Evolutionary conservation across 1,140 invertebrate species (phyloP).

Genomic region (Rhyacophila brunnea): DNA sequence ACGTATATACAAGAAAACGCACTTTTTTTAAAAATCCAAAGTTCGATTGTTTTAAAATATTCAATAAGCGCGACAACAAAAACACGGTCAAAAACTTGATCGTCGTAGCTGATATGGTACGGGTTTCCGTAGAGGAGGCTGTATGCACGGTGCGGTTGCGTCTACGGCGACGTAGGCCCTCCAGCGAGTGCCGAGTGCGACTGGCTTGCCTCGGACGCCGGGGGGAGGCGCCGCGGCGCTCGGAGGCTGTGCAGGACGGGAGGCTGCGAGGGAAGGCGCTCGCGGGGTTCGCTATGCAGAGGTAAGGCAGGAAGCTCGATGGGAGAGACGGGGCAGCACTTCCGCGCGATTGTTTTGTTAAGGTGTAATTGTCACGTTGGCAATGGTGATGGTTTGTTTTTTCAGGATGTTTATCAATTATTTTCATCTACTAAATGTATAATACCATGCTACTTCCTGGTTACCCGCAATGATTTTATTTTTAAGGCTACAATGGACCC

Average conservation of each 20-base stretch:
- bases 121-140: not conserved
- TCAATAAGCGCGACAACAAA: no score
- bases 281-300: not conserved
- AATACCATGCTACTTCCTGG: no score
- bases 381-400: not conserved
- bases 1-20: no score
- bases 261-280: not conserved
- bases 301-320: no score
- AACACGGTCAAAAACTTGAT: no score
- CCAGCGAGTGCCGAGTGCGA: slow-evolving; percentile 13
- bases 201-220: slow-evolving; percentile 7
- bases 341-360: slow-evolving; percentile 27
- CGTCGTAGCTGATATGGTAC: not conserved
- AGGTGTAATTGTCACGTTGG: slow-evolving; percentile 21
- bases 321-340: slow-evolving; percentile 11
- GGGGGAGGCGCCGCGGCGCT: not conserved
- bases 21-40: no score
- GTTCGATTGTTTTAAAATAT: not conserved
- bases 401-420: no score
- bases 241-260: not conserved
- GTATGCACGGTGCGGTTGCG: not conserved
- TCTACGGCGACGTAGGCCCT: slow-evolving; percentile 22
- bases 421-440: no score
- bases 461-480: no score
- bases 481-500: no score